Base-by-base conservation (phyloP, 1,140 invertebrate genomes). In the Ctenoplectra terminalis region DNA sequence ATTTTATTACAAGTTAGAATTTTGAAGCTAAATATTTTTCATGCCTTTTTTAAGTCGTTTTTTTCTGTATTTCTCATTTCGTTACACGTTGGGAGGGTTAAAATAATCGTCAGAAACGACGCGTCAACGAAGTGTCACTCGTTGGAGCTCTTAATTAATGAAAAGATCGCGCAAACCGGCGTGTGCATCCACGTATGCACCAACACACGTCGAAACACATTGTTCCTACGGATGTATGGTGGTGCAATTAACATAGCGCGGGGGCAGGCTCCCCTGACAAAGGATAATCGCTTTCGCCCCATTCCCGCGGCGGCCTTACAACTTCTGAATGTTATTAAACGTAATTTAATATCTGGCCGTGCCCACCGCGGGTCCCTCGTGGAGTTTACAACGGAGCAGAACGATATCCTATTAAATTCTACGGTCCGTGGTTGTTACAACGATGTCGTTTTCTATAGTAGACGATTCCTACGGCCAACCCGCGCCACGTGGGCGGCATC, bases 281-380 rank as follows among this genome's bases (percentile, higher is more conserved):
- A 87, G 84, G 81, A 60, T 54, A 72, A 54, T 84, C 66, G 71
- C 76, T 71, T 76, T 69, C 60, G 31, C 72, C 72, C 31, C 46
- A 29, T 73, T 72, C 66, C 40, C 46, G 52, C 60, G 40, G 63
- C 83, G 81, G 69, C 56, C 79, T 86, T 60, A 81, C 56, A 77
- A 78, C 70, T 88, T 86, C 73, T 84, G 80, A 83, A 86, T 84
- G 83, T 87, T 88, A 89, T 89, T 89, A 89, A 89, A 89, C 81
- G 82, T 89, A 89, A 88, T 89, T 89, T 89, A 89, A 89, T 89
- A 89, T 87, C 83, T 76, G 56, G 56, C 69, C 69, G 31, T 72
- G 67, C 46, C 56, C 81, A 70, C 26, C 54, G 48, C 20, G 56
- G 52, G 37, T 52, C 78, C 86, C 81, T 76, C 40, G 70, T 56